A percentile compares a stretch with the other conserved stretches of the same genome.
Evolutionary conservation across 2,888 invertebrate genomes (phyloP).

Genomic region (Pimpla rufipes): DNA sequence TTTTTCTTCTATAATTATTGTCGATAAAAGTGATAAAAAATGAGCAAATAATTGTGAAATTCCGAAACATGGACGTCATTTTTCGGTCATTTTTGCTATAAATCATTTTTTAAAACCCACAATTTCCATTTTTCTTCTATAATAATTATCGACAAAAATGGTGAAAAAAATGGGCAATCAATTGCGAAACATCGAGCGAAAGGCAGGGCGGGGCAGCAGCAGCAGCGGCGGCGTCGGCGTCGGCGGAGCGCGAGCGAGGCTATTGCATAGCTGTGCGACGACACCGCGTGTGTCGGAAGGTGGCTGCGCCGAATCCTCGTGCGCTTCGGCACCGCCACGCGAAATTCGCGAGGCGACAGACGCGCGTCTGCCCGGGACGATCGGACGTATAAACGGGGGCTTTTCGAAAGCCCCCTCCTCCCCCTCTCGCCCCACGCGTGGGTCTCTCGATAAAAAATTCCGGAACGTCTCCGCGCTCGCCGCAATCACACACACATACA

Average conservation of each 20-base stretch:
- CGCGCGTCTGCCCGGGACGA: conserved; percentile 31
- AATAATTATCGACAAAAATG: neutral
- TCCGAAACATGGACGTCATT: too few relatives aligned
- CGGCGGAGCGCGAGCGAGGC: neutral
- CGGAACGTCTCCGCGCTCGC: conserved; percentile 6
- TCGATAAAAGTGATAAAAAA: too few relatives aligned
- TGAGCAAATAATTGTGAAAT: too few relatives aligned
- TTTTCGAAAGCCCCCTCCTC: conserved; percentile 28
- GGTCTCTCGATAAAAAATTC: conserved; percentile 40
- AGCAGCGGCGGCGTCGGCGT: too few relatives aligned
- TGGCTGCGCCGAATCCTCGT: conserved; percentile 57
- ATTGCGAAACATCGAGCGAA: neutral
- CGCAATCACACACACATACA: conserved; percentile 9
- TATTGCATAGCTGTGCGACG: conserved; percentile 1
- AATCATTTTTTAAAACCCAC: too few relatives aligned
- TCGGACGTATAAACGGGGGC: conserved; percentile 25
- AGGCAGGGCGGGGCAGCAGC: conserved; percentile 45
- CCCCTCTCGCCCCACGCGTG: conserved; percentile 18
- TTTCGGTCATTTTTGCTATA: too few relatives aligned
- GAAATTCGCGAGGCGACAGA: conserved; percentile 48
- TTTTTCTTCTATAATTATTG: too few relatives aligned
- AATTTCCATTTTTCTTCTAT: too few relatives aligned
- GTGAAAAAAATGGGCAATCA: neutral
- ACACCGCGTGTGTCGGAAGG: neutral
- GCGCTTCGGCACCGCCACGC: conserved; percentile 18